Conservation (phyloP, 2,888 invertebrate species). For the Toxonevra muliebris region DNA sequence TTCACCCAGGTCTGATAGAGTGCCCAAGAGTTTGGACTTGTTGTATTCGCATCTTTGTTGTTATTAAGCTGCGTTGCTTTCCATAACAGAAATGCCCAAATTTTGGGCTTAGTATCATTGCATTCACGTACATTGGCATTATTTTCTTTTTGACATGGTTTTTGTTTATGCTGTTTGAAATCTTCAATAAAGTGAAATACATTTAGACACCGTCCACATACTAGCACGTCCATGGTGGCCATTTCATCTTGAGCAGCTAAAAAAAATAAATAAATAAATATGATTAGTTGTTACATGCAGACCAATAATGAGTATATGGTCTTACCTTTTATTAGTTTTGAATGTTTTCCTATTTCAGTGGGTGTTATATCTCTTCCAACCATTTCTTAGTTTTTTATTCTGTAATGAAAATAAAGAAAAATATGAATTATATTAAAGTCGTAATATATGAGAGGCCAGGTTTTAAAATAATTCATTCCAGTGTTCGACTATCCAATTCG, state of each 20-base stretch:
- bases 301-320: constrained; percentile 1
- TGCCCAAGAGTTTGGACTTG: constrained; percentile 76
- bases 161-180: constrained; percentile 76
- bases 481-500: too few species aligned
- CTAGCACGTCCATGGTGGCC: constrained; percentile 78
- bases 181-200: constrained; percentile 83
- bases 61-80: constrained; percentile 70
- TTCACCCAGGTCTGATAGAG: constrained; percentile 86
- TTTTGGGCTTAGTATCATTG: constrained; percentile 81
- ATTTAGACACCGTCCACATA: constrained; percentile 84
- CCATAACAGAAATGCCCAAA: constrained; percentile 87
- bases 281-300: constrained; percentile 10
- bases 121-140: constrained; percentile 68
- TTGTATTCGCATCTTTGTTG: constrained; percentile 64
- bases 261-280: constrained; percentile 52
- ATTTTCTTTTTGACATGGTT: constrained; percentile 57
- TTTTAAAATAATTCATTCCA: too few species aligned
- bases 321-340: constrained; percentile 71
- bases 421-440: not conserved
- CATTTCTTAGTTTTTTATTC: constrained; percentile 44
- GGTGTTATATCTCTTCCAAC: constrained; percentile 67
- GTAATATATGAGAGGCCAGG: too few species aligned
- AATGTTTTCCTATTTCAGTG: constrained; percentile 72
- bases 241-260: constrained; percentile 80
- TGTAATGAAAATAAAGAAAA: constrained; percentile 12